Evolutionary conservation across 2,888 invertebrate genomes (phyloP), one percentile per base, ranked within the genome.

Genomic region (Sialis fuliginosa): DNA sequence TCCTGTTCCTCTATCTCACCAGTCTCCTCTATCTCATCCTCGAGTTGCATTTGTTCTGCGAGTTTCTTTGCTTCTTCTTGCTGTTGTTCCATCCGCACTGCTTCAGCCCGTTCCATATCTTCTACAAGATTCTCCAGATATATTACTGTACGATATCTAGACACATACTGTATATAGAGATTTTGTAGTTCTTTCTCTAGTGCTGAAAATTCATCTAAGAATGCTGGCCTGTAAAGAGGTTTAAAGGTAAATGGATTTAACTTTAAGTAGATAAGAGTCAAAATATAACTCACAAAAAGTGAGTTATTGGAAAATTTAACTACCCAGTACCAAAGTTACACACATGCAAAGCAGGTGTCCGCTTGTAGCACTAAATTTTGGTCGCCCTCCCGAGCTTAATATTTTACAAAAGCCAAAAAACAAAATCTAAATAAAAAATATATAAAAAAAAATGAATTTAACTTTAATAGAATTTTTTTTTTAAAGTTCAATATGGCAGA

Each of bases 181-280:
- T 75, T 70, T 57, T 86, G 82, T 12, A 97, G 64, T 60, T 93
- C 91, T 39, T 71, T 68, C 64, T 98, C 96, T 46, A 91, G 70
- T 43, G 81, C 79, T 49, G 90, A 89, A 63, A 92, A 88, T 64
- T 98, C 97, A 56, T 93, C 91, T 74, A 96, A 82, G 63, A 95
- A 97, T 0, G 93, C 95, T 1, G 97, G 97, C 45, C 88, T 84
- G 57, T 46, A 55, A 22, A 22, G 22, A 22, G 22, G 22, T 22
- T 22, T 22, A 22, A 22, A 56, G 48, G 46, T 12, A 30, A 47
- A 54, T 48, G 13, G n/a, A 52, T 32, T 22, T 22, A 33, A 44
- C 9, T 47, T 30, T 37, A n/a, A 9, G 35, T 35, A 37, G 4
- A 37, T 7, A 37, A 10, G 7, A 10, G 12, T 37, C 4, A 10